phyloP scores from a whole-genome alignment of 2,888 invertebrate species.

The Palloptera scutellata region DNA sequence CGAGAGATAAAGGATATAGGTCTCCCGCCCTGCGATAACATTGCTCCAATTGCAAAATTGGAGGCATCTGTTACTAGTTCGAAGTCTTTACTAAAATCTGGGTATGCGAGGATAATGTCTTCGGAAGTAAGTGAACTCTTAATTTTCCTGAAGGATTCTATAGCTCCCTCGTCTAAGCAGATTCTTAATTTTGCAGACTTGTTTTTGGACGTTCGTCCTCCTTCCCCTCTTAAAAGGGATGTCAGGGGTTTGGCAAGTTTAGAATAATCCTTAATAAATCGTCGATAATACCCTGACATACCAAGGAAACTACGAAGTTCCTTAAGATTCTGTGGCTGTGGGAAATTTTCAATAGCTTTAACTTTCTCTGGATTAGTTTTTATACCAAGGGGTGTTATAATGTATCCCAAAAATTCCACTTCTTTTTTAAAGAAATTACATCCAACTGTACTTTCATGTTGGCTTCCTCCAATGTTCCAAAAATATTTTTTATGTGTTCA shows the following conservation, averaged over 20 bases:
- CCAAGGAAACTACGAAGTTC: constrained; percentile 37
- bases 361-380: constrained; percentile 30
- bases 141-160: constrained; percentile 24
- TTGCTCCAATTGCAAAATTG: constrained; percentile 13
- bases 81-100: constrained; percentile 20
- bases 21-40: constrained; percentile 19
- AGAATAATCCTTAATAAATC: constrained; percentile 25
- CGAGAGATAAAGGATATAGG: constrained; percentile 25
- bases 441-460: constrained; percentile 30
- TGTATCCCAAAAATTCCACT: constrained; percentile 22
- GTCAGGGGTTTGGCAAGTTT: constrained; percentile 29
- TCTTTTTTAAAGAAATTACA: constrained; percentile 27
- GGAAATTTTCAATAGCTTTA: constrained; percentile 30
- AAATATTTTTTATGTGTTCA: constrained; percentile 29
- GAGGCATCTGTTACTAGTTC: constrained; percentile 26
- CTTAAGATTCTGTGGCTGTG: constrained; percentile 30
- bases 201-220: constrained; percentile 12
- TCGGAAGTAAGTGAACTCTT: constrained; percentile 16
- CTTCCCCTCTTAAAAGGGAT: constrained; percentile 27
- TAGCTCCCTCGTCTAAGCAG: constrained; percentile 10
- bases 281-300: constrained; percentile 29
- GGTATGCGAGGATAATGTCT: constrained; percentile 21
- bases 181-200: constrained; percentile 14
- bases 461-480: constrained; percentile 28
- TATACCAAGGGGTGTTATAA: constrained; percentile 26